Evolutionary conservation across 1,140 invertebrate genomes (phyloP).

Genomic region (Paracyclopina nana): DNA sequence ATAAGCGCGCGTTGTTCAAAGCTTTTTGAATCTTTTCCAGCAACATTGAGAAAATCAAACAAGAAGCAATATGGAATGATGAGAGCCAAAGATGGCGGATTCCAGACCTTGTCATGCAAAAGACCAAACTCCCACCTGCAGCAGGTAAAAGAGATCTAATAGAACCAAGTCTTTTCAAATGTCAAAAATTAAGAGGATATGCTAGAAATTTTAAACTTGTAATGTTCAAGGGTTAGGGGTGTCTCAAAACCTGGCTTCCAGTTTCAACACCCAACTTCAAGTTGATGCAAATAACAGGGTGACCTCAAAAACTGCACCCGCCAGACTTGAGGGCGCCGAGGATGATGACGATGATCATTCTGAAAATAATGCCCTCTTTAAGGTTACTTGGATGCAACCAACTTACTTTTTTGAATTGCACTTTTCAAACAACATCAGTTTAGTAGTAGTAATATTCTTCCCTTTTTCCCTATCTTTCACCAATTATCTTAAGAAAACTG

Average conservation of each 20-base stretch:
- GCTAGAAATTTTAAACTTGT: background rate
- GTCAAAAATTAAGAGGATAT: background rate
- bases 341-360: conserved; percentile 24
- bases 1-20: background rate
- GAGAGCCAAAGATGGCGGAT: conserved; percentile 48
- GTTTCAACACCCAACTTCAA: background rate
- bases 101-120: conserved; percentile 40
- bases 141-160: conserved; percentile 24
- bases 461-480: background rate
- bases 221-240: background rate
- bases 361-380: conserved; percentile 25
- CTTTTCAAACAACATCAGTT: background rate
- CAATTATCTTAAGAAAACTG: background rate
- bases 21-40: conserved; percentile 27
- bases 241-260: background rate
- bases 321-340: conserved; percentile 26
- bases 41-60: conserved; percentile 42
- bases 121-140: conserved; percentile 44
- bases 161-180: background rate
- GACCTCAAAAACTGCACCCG: conserved; percentile 29
- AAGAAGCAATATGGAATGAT: conserved; percentile 52
- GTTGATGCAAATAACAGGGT: conserved; percentile 17
- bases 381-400: too few species aligned
- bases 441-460: background rate
- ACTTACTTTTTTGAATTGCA: too few species aligned